A percentile compares a stretch with the other conserved stretches of the same genome.
phyloP scores from a whole-genome alignment of 1,140 invertebrate genomes.

The Akabosia matsudoensis region DNA sequence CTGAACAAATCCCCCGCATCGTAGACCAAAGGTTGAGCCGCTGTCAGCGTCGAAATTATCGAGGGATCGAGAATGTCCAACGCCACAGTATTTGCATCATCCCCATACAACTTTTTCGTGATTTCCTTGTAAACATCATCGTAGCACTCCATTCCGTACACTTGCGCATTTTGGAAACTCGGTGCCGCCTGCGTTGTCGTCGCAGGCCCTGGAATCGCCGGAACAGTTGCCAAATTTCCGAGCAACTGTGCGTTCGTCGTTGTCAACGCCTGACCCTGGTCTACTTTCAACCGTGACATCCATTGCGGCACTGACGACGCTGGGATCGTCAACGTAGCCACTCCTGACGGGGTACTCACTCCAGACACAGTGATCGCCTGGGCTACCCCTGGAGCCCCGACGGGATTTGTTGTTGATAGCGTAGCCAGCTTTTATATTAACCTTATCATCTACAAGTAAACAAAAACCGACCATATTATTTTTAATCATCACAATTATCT shows the following conservation, averaged over 20 bases:
- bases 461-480: too few relatives aligned
- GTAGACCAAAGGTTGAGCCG: slow-evolving; percentile 36
- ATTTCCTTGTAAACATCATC: slow-evolving; percentile 83
- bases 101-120: slow-evolving; percentile 81
- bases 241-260: slow-evolving; percentile 13
- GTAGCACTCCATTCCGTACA: slow-evolving; percentile 62
- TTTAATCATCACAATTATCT: too few relatives aligned
- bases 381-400: slow-evolving; percentile 1
- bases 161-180: background rate
- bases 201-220: background rate
- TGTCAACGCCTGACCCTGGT: background rate
- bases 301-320: slow-evolving; percentile 13
- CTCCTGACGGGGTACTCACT: slow-evolving; percentile 16
- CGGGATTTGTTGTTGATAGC: slow-evolving; percentile 17
- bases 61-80: slow-evolving; percentile 10
- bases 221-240: background rate
- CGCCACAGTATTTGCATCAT: slow-evolving; percentile 58
- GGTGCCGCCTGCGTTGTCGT: background rate
- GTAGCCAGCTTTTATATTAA: slow-evolving; percentile 22
- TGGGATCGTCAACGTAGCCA: slow-evolving; percentile 29
- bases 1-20: slow-evolving; percentile 42
- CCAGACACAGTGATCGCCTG: background rate
- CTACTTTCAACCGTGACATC: slow-evolving; percentile 38
- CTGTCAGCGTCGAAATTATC: background rate
- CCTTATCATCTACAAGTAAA: background rate